Base-by-base conservation (phyloP, 2,888 invertebrate genomes). In the Drosophila sordidula region DNA sequence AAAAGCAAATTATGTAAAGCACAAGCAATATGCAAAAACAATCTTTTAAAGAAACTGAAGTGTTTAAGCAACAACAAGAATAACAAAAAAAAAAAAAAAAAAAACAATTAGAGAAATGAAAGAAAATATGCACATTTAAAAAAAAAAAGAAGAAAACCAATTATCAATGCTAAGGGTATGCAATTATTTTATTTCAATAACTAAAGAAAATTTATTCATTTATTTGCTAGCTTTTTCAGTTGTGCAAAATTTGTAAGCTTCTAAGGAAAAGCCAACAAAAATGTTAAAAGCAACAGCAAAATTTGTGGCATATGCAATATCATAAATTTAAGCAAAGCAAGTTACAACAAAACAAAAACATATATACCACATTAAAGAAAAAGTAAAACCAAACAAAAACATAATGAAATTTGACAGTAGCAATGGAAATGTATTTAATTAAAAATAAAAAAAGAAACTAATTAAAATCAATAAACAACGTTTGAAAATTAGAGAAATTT, bases 261-360 rank as follows among this genome's bases (percentile, higher is more conserved):
- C 49, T 56, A 62, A 39, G 9, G 49, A 57, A 54, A 54, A 4
- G 52, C 46, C 14, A 62, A 66, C 18, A 41, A 41, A 50, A 75
- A 64, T 73, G 34, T 34, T 34, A 34, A 11, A 11, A 57, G 22
- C 68, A 65, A 55, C 56, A 71, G 57, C 69, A 73, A 87, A 73
- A 72, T 74, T 76, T 69, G 85, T 83, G 83, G 83, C 87, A 76
- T 81, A 87, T 72, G 87, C 87, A 83, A 87, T 83, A 83, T 83
- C 87, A 83, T 78, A 78, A 46, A 29, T 59, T 59, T 87, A 83
- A 83, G 87, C 64, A 57, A 61, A 42, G 29, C 41, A 45, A 63
- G 58, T 65, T 61, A 71, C 18, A 59, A 51, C 49, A 54, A 44
- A 54, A 52, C 29, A 58, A 65, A 58, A 29, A 42, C 25, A 47